Base-by-base conservation (phyloP, 1,140 invertebrate species). In the Arion vulgaris region DNA sequence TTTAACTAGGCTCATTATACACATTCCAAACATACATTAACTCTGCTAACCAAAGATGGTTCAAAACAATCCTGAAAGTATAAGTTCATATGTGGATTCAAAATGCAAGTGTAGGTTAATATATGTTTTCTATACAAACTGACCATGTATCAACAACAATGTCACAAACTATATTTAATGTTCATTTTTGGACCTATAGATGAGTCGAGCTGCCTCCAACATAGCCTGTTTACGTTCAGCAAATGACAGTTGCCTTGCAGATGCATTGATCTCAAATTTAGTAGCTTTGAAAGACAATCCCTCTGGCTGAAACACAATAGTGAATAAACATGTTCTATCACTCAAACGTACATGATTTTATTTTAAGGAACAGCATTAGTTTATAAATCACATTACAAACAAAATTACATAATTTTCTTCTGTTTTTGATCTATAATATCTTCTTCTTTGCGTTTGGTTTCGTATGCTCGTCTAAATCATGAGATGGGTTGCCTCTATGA, bases 111-210 rank as follows among this genome's bases (percentile, higher is more conserved):
- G 9, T 66, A 17, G 2, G 17, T 32, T 11, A 66, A 32, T 7
- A 23, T 32, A 32, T 66, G 32, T 32, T 7, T 32, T 66, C 38
- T 13, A 2, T 66, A 19, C 23, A 19, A 51, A 76, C 79, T 49
- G 73, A 36, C 36, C 62, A 72, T 79, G 68, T 41, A n/a, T 4
- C 23, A 73, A 73, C 38, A 41, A 34, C 39, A 73, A 11, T 15
- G 23, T 5, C 39, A 26, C 4, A 5, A 72, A 39, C 41, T 38
- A 23, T 4, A 17, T 38, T 45, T 71, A 72, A 26, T 85, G 76
- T 26, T 84, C 94, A 87, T 97, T 95, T 91, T 96, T 97, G 90
- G 95, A 94, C 80, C 96, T 95, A 89, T 96, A 97, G 86, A 94
- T 94, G 92, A 94, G 93, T 78, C 96, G 93, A 26, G 96, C 96